Conservation (phyloP, 2,113 vertebrate genomes). For the Tapirus terrestris region DNA sequence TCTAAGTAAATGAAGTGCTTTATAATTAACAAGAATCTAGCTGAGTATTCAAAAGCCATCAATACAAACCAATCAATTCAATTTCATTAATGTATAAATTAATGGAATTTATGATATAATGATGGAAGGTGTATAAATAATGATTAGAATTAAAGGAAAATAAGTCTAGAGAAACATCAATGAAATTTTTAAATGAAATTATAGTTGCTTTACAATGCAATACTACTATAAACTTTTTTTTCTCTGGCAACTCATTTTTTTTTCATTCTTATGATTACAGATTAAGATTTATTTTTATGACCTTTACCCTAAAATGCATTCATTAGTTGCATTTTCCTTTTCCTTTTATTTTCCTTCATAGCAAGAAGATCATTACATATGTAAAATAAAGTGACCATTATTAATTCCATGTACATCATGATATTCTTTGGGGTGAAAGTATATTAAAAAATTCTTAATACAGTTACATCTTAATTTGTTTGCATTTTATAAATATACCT, state of each 20-base stretch:
- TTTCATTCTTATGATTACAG: background rate
- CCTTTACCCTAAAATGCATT: background rate
- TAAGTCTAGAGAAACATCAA: background rate
- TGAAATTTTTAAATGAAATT: background rate
- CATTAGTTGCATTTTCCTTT: background rate
- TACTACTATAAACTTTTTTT: background rate
- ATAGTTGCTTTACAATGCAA: background rate
- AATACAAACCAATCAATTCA: background rate
- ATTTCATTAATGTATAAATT: background rate
- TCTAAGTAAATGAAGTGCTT: background rate
- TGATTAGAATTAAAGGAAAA: background rate
- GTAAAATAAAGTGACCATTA: background rate
- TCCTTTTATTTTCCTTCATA: background rate
- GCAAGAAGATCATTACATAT: background rate
- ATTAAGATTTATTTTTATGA: background rate
- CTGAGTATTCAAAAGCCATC: background rate
- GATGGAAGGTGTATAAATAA: background rate
- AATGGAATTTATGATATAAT: background rate
- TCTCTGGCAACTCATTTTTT: background rate
- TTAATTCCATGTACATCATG: background rate
- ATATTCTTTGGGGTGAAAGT: background rate
- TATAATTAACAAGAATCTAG: background rate
- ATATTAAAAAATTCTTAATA: background rate
- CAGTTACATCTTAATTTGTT: background rate
- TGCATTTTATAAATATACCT: background rate